phyloP scores from a whole-genome alignment of 1,140 invertebrate species.

The Drosophila melanica region DNA sequence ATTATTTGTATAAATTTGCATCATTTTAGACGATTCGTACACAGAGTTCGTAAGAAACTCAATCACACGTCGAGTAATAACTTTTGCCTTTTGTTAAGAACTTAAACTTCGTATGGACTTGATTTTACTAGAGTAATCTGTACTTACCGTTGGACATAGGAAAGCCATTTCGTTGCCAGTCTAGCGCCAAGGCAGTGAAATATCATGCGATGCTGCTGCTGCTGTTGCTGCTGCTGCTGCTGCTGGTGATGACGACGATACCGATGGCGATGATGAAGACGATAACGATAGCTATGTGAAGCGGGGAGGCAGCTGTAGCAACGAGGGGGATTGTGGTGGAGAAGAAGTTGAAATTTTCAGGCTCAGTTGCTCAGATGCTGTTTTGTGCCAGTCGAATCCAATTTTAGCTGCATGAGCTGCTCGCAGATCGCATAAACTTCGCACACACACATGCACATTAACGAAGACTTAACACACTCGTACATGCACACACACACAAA shows the following conservation, averaged over 20 bases:
- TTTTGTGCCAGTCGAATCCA: conserved; percentile 68
- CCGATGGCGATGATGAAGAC: conserved; percentile 8
- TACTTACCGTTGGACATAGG: conserved; percentile 69
- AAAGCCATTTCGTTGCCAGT: conserved; percentile 79
- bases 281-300: not conserved
- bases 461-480: not conserved
- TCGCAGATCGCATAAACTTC: conserved; percentile 45
- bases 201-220: conserved; percentile 49
- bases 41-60: not conserved
- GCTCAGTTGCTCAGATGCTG: conserved; percentile 47
- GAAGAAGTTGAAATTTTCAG: conserved; percentile 31
- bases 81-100: conserved; percentile 4
- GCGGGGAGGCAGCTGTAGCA: conserved; percentile 8
- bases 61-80: not conserved
- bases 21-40: not conserved
- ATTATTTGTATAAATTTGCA: not conserved
- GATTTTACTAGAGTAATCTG: not conserved
- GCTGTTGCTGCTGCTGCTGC: conserved; percentile 31
- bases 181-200: conserved; percentile 56
- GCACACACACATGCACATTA: conserved; percentile 7
- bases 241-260: not conserved
- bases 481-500: not conserved
- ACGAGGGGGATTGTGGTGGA: not conserved
- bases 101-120: not conserved
- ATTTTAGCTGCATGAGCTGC: conserved; percentile 62